Conservation (phyloP, 2,888 invertebrate genomes). For the Tetrapedia diversipes region DNA sequence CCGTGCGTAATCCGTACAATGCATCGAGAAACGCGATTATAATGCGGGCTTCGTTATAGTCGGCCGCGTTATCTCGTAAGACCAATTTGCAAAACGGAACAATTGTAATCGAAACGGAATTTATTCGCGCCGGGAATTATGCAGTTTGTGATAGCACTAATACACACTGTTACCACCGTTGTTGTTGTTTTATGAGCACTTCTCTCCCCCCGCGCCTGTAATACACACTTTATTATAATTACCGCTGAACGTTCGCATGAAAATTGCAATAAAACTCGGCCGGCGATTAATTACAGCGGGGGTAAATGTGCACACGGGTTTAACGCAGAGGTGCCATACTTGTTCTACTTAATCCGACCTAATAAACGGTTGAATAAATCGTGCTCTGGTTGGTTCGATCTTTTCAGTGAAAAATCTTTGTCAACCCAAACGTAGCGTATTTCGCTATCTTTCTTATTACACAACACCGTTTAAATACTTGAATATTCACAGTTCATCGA, state of each 20-base stretch:
- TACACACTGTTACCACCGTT: slow-evolving; percentile 26
- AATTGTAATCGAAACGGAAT: slow-evolving; percentile 51
- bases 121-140: slow-evolving; percentile 51
- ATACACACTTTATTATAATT: slow-evolving; percentile 41
- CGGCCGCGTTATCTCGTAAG: slow-evolving; percentile 49
- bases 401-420: too few relatives aligned
- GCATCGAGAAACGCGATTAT: background rate
- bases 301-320: background rate
- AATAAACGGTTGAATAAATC: background rate
- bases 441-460: too few relatives aligned
- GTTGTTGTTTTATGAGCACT: slow-evolving; percentile 33
- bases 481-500: too few relatives aligned
- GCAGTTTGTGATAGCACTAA: slow-evolving; percentile 18
- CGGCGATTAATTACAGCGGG: background rate
- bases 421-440: too few relatives aligned
- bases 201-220: background rate
- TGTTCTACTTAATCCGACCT: background rate
- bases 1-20: background rate
- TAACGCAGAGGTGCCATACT: background rate
- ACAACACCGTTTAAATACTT: too few relatives aligned
- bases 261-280: slow-evolving; percentile 12
- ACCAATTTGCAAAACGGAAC: slow-evolving; percentile 51
- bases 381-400: too few relatives aligned
- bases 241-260: slow-evolving; percentile 7
- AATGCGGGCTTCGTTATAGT: slow-evolving; percentile 25